A percentile compares a stretch with the other conserved stretches of the same genome.
phyloP scores from a whole-genome alignment of 2,888 invertebrate genomes.

The Pantelozetes paolii region DNA sequence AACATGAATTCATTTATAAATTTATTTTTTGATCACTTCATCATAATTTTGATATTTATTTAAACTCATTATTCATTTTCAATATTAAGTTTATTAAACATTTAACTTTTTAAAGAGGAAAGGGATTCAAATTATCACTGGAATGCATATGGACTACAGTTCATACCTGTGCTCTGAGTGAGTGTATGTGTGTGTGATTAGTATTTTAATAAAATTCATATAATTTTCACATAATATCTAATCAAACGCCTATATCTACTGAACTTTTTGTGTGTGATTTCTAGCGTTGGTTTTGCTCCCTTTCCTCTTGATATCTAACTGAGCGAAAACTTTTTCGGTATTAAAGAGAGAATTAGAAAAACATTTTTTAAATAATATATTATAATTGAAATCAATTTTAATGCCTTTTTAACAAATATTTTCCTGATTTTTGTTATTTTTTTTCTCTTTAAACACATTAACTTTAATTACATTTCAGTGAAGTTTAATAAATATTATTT shows the following conservation, averaged over 20 bases:
- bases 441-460: not conserved
- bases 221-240: too few relatives aligned
- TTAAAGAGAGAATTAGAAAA: too few relatives aligned
- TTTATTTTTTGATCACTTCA: conserved; percentile 17
- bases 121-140: too few relatives aligned
- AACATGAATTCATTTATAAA: not conserved
- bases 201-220: too few relatives aligned
- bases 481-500: not conserved
- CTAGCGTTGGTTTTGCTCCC: not conserved
- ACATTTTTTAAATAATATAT: not conserved
- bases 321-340: too few relatives aligned
- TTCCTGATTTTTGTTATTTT: not conserved
- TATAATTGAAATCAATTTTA: not conserved
- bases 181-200: too few relatives aligned
- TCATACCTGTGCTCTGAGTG: too few relatives aligned
- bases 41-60: not conserved
- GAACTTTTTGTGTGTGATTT: too few relatives aligned
- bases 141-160: too few relatives aligned
- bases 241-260: too few relatives aligned
- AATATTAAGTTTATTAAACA: not conserved
- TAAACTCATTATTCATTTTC: conserved; percentile 3
- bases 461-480: not conserved
- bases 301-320: not conserved
- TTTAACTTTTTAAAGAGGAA: not conserved
- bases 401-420: not conserved